A percentile compares a stretch with the other conserved stretches of the same genome.
phyloP scores from a whole-genome alignment of 2,888 invertebrate genomes.

The Malachius bipustulatus region DNA sequence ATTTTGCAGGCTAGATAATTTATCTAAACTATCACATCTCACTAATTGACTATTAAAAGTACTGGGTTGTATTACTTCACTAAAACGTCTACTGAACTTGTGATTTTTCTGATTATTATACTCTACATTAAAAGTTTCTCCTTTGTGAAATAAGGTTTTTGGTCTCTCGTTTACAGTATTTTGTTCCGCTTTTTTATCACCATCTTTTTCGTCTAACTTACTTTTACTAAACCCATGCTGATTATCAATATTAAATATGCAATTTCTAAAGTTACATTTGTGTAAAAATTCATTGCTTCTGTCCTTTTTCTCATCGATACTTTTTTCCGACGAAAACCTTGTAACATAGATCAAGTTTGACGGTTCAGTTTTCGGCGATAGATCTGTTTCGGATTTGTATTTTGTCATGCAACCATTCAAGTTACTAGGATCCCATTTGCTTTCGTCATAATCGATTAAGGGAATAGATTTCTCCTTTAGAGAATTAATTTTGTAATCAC shows the following conservation, averaged over 20 bases:
- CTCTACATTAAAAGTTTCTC: conserved; percentile 25
- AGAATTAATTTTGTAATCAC: conserved; percentile 23
- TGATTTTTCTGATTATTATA: conserved; percentile 23
- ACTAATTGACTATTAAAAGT: conserved; percentile 39
- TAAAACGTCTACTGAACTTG: conserved; percentile 36
- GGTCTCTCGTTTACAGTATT: conserved; percentile 30
- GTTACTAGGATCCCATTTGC: conserved; percentile 14
- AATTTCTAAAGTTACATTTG: conserved; percentile 34
- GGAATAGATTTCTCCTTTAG: background rate
- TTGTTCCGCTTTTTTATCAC: conserved; percentile 36
- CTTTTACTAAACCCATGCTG: too few species aligned
- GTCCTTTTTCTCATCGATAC: conserved; percentile 18
- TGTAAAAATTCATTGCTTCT: conserved; percentile 31
- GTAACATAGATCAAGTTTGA: conserved; percentile 14
- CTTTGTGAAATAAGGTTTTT: conserved; percentile 30
- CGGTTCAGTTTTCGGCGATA: conserved; percentile 25
- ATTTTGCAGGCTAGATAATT: conserved; percentile 25
- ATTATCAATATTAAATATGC: conserved; percentile 36
- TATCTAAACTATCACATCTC: conserved; percentile 35
- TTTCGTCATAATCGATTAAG: too few species aligned
- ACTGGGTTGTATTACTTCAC: conserved; percentile 42
- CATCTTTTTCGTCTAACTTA: conserved; percentile 36
- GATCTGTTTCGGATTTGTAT: conserved; percentile 30
- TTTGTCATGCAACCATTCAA: conserved; percentile 22
- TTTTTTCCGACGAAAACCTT: conserved; percentile 25